phyloP scores from a whole-genome alignment of 2,113 vertebrate genomes.

The Coryphaenoides rupestris region DNA sequence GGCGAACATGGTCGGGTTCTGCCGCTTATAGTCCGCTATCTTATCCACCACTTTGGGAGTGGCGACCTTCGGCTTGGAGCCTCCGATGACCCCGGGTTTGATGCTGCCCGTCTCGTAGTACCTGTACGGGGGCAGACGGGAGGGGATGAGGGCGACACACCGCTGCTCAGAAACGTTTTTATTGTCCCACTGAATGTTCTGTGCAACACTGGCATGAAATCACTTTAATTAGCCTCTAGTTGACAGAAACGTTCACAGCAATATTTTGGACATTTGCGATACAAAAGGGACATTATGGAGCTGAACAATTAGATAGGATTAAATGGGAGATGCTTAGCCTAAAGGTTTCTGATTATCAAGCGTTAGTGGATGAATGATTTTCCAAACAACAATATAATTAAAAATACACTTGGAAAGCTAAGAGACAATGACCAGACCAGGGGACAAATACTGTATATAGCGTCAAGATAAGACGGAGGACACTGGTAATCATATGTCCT shows the following conservation, averaged over 20 bases:
- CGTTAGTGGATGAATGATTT: slow-evolving; percentile 53
- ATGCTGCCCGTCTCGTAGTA: slow-evolving; percentile 99
- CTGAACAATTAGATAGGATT: no score
- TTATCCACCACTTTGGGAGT: slow-evolving; percentile 99
- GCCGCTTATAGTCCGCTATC: slow-evolving; percentile 96
- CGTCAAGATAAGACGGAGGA: slow-evolving; percentile 35
- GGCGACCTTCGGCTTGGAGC: slow-evolving; percentile 97
- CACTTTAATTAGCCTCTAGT: not conserved
- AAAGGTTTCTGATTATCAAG: slow-evolving; percentile 27
- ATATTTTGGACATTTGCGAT: no score
- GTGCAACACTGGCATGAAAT: no score
- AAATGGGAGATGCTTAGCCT: no score
- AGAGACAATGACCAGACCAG: slow-evolving; percentile 53
- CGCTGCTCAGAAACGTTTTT: slow-evolving; percentile 16
- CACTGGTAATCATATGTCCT: slow-evolving; percentile 33
- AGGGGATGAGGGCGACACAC: slow-evolving; percentile 40
- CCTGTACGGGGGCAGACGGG: slow-evolving; percentile 73
- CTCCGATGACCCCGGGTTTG: slow-evolving; percentile 96
- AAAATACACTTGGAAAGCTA: slow-evolving; percentile 40
- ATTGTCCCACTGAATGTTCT: no score
- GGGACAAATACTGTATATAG: slow-evolving; percentile 59
- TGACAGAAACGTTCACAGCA: no score
- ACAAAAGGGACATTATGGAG: no score
- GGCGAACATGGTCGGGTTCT: slow-evolving; percentile 98
- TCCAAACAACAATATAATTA: slow-evolving; percentile 44